Evolutionary conservation across 2,888 invertebrate genomes (phyloP), one percentile per base, ranked within the genome.

Genomic region (Eupsilia transversa): DNA sequence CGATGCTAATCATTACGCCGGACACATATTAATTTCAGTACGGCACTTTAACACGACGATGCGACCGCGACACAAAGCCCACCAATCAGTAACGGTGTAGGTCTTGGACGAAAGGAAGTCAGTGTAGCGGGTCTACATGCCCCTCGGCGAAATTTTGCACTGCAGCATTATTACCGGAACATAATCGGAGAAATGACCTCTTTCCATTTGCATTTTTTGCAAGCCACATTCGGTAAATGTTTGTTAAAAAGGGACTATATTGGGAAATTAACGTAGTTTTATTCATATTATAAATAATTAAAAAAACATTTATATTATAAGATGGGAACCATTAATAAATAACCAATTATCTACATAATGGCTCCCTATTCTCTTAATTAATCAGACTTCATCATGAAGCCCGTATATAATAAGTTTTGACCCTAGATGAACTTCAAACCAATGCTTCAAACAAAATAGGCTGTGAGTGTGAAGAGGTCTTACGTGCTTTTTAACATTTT

Each of bases 1-100:
- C 80, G 90, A 94, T 94, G 95, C 94, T 95, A 94, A 94, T 94
- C 89, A 93, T 92, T 93, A 94, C 94, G 94, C 92, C 89, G 89
- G 92, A 91, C 93, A 94, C 95, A 95, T 95, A 95, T 94, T 94
- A 94, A 95, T 95, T 94, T 93, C 87, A 91, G 91, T 92, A 94
- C 93, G 94, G 94, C 93, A 94, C 92, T 94, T 93, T 91, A 88
- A 90, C 90, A 90, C 88, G 87, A 89, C 90, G 84, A 69, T 72
- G 67, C 68, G 83, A 89, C 87, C 87, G 89, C 83, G 85, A 88
- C 88, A 91, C 92, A 91, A 91, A 93, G 88, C 88, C 89, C 87
- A 87, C 87, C 92, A 89, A 93, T 92, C 91, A 89, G 90, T 93
- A 93, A 93, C 94, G 93, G 93, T 91, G 88, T 90, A 90, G 89